Percentiles rank a stretch among this genome's conserved stretches.
phyloP scores from a whole-genome alignment of 2,888 invertebrate species.

The Himalopsyche tibetana region DNA sequence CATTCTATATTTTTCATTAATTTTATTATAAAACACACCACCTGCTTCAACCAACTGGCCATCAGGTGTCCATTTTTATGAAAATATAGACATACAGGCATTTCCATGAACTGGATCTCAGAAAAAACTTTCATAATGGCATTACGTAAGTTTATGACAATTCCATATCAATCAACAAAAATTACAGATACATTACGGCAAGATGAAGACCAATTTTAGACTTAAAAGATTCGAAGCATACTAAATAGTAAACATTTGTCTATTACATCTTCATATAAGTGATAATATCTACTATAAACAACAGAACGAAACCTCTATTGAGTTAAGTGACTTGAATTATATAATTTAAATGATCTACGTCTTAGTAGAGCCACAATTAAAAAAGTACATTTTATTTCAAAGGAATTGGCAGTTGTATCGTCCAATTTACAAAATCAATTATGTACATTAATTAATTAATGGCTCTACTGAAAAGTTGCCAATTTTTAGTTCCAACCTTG shows the following conservation, averaged over 20 bases:
- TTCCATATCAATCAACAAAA: neutral
- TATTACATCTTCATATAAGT: too few species aligned
- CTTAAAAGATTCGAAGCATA: neutral
- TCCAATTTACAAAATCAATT: too few species aligned
- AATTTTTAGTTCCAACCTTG: too few species aligned
- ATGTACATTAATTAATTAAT: too few species aligned
- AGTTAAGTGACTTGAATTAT: too few species aligned
- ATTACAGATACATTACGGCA: neutral
- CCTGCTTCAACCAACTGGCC: slow-evolving; percentile 54
- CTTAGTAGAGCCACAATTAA: too few species aligned
- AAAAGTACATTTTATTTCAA: too few species aligned
- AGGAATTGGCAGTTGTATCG: too few species aligned
- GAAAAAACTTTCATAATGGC: neutral
- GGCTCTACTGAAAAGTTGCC: too few species aligned
- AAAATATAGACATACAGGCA: slow-evolving; percentile 46
- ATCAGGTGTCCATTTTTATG: slow-evolving; percentile 53
- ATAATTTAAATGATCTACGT: too few species aligned
- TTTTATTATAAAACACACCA: slow-evolving; percentile 61
- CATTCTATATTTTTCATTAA: slow-evolving; percentile 36
- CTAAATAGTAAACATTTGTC: neutral
- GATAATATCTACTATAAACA: too few species aligned
- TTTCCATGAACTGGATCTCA: slow-evolving; percentile 26
- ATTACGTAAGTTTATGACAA: neutral
- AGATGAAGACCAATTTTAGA: neutral
- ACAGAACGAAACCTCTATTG: too few species aligned